These are phyloP conservation scores for Astreopora myriophthalma DNA, from an alignment of 64 coral and sea anemone genomes.

Conservation along the genomic window DNA sequence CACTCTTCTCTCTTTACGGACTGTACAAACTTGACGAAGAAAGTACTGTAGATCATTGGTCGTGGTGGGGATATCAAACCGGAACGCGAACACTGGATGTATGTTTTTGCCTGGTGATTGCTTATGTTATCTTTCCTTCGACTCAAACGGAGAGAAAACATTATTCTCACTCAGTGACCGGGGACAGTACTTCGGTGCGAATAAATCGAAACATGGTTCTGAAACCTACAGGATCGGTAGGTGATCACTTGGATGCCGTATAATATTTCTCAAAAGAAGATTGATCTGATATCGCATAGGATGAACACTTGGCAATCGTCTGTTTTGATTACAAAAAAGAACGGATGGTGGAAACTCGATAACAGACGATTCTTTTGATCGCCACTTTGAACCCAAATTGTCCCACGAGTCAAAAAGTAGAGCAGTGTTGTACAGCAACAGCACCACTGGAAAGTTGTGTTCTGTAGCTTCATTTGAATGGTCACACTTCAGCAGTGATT, in stretches of 20 bases:
- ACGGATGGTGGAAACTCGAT: too few species aligned
- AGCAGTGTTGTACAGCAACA: too few species aligned
- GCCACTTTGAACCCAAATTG: too few species aligned
- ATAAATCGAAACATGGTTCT: background rate
- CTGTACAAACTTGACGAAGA: slow-evolving; percentile 54
- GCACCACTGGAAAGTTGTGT: too few species aligned
- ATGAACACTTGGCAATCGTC: too few species aligned
- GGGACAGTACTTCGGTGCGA: background rate
- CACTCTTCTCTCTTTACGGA: slow-evolving; percentile 66
- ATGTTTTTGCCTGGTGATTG: slow-evolving; percentile 59
- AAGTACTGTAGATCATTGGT: slow-evolving; percentile 65
- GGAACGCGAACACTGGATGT: slow-evolving; percentile 39
- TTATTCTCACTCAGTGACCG: background rate
- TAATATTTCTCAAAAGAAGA: background rate
- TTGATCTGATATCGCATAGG: too few species aligned
- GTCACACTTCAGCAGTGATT: too few species aligned
- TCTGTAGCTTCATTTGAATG: too few species aligned
- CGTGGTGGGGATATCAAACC: slow-evolving; percentile 79
- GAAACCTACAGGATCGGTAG: background rate
- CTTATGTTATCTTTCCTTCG: slow-evolving; percentile 79
- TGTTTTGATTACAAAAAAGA: too few species aligned
- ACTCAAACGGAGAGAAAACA: slow-evolving; percentile 25
- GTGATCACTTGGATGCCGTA: background rate
- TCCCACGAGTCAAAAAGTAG: too few species aligned
- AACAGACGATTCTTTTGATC: too few species aligned